phyloP scores from a whole-genome alignment of 2,888 invertebrate genomes.

The Dorcus hopei region DNA sequence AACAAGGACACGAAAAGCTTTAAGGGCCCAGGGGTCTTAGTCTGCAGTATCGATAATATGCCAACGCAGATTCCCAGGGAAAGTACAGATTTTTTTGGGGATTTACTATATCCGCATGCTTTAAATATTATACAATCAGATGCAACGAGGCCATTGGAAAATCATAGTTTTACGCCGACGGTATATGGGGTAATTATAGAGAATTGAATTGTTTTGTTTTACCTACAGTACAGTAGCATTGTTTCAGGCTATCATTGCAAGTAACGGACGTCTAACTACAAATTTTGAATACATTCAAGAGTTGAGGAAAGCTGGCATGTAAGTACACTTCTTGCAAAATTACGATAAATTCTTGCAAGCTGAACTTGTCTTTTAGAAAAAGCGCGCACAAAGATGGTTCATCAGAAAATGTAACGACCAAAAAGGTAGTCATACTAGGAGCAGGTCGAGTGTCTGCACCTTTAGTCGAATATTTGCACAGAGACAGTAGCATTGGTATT shows the following conservation, averaged over 20 bases:
- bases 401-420: constrained; percentile 37
- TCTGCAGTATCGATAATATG: constrained; percentile 99
- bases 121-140: constrained; percentile 85
- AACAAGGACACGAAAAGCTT: constrained; percentile 96
- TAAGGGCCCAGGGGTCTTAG: constrained; percentile 93
- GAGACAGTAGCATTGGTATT: constrained; percentile 77
- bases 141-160: constrained; percentile 72
- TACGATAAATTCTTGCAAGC: background rate
- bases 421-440: constrained; percentile 84
- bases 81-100: constrained; percentile 97
- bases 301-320: constrained; percentile 58
- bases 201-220: background rate
- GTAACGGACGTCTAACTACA: constrained; percentile 88
- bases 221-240: background rate
- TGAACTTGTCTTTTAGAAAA: constrained; percentile 30
- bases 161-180: constrained; percentile 71
- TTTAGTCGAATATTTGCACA: constrained; percentile 87
- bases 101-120: constrained; percentile 83
- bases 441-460: constrained; percentile 92
- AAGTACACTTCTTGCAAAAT: constrained; percentile 26
- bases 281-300: constrained; percentile 95
- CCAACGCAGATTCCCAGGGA: constrained; percentile 97
- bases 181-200: constrained; percentile 56
- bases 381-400: constrained; percentile 42
- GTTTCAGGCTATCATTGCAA: constrained; percentile 89